Base-by-base conservation (phyloP, 2,113 vertebrate species). In the Elanoides forficatus region DNA sequence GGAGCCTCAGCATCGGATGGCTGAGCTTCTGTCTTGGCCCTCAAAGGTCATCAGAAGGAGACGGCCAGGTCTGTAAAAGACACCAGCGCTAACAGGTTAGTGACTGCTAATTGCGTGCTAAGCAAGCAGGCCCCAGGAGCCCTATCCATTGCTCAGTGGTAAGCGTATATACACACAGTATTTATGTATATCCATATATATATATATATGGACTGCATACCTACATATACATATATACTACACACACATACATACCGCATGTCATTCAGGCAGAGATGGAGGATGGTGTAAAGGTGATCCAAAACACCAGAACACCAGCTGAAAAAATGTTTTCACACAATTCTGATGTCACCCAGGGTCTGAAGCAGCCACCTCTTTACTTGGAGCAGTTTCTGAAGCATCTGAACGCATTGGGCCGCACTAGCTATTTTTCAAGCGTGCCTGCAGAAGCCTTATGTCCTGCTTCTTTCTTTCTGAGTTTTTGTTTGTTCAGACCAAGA, bases 191-290 rank as follows among this genome's bases (percentile, higher is more conserved):
- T 3, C 42, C 29, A 21, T 29, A 8, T 19, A 6, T 19, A 1
- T 29, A 12, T 0, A 5, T 18, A 1, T 27, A 13, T 0, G 1
- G 10, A 26, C 23, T 34, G 27, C 6, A 18, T 45, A 17, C 11
- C 14, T 11, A 13, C 1, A 1, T 21, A 5, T 21, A 19, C 8
- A 13, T 5, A 1, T 5, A 20, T 45, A 20, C 10, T 11, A 10
- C 1, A 1, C 19, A 16, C 6, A 16, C 7, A 15, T 5, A 1
- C 7, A 14, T 11, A 8, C 3, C 38, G 20, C 22, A 0, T 9
- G 29, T 13, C 13, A 11, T 62, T 52, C 43, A 84, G 48, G 27
- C 38, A 40, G 63, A 81, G 48, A 22, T 11, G 40, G 5, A 40
- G 10, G 23, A n/a, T 59, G 6, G 0, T 19, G 9, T 15, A 34